Evolutionary conservation across 2,797 vertebrate genomes (phyloP).

Genomic region (Micromesistius poutassou): DNA sequence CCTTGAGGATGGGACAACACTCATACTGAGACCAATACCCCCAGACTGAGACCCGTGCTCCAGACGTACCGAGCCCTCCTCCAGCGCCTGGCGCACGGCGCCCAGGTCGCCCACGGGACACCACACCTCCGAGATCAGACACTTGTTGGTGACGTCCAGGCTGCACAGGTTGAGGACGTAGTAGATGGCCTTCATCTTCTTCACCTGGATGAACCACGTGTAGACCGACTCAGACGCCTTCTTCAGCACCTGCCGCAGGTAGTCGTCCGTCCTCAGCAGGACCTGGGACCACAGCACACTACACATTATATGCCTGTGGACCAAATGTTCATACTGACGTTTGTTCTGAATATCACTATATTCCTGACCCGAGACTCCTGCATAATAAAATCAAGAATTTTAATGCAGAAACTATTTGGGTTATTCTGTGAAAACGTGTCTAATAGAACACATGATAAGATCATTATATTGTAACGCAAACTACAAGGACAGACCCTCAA

Average conservation of each 20-base stretch:
- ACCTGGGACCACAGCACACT: conserved; percentile 72
- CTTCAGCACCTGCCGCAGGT: conserved; percentile 87
- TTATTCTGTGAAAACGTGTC: neutral
- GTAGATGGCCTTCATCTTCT: conserved; percentile 98
- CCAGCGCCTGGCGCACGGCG: conserved; percentile 79
- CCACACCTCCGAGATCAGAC: conserved; percentile 97
- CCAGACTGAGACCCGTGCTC: no score
- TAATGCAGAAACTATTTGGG: neutral
- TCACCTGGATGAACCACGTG: conserved; percentile 88
- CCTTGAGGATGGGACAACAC: no score
- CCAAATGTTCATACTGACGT: neutral
- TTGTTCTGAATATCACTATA: neutral
- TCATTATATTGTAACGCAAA: neutral
- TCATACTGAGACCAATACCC: no score
- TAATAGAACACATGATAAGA: neutral
- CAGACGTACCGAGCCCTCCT: conserved; percentile 88
- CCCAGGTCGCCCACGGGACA: conserved; percentile 87
- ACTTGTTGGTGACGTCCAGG: conserved; percentile 98
- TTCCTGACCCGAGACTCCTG: no score
- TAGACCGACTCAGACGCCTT: conserved; percentile 91
- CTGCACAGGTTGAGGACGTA: conserved; percentile 96
- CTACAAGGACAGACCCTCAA: neutral
- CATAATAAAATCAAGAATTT: neutral
- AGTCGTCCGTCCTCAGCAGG: conserved; percentile 91
- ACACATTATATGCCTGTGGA: neutral